A percentile compares a stretch with the other conserved stretches of the same genome.
Evolutionary conservation across 2,113 vertebrate species (phyloP).

Genomic region (Lipotes vexillifer): DNA sequence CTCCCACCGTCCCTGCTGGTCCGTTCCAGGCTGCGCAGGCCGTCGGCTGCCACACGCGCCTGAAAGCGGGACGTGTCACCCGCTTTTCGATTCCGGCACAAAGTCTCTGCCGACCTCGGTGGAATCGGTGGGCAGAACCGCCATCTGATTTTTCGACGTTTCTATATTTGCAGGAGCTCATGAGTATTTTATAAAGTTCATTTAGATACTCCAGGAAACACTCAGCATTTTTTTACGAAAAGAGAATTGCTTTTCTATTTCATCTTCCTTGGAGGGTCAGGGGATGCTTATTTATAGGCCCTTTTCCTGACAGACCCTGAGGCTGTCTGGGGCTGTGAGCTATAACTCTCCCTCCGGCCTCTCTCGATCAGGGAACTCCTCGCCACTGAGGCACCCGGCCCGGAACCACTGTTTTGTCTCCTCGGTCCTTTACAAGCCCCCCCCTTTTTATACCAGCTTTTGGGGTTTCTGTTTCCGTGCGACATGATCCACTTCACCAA

Average conservation of each 20-base stretch:
- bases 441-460: not conserved
- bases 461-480: not conserved
- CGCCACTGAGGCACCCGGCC: rapidly evolving
- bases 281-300: conserved; percentile 11
- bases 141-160: conserved; percentile 48
- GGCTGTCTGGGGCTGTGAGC: not conserved
- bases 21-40: not conserved
- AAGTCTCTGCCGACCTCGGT: not conserved
- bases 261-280: conserved; percentile 4
- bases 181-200: conserved; percentile 60
- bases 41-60: not conserved
- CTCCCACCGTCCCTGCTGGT: not conserved
- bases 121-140: not conserved
- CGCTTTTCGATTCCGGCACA: conserved; percentile 16
- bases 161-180: conserved; percentile 41
- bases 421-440: not conserved
- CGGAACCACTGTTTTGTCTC: not conserved
- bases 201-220: conserved; percentile 55
- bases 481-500: not conserved
- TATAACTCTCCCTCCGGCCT: not conserved
- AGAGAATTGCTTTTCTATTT: conserved; percentile 64
- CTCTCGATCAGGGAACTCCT: not conserved
- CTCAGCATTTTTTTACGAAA: conserved; percentile 52
- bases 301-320: not conserved
- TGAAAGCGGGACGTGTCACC: not conserved